Evolutionary conservation across 2,888 invertebrate genomes (phyloP), one percentile per base, ranked within the genome.

Genomic region (Lithophane leautieri): DNA sequence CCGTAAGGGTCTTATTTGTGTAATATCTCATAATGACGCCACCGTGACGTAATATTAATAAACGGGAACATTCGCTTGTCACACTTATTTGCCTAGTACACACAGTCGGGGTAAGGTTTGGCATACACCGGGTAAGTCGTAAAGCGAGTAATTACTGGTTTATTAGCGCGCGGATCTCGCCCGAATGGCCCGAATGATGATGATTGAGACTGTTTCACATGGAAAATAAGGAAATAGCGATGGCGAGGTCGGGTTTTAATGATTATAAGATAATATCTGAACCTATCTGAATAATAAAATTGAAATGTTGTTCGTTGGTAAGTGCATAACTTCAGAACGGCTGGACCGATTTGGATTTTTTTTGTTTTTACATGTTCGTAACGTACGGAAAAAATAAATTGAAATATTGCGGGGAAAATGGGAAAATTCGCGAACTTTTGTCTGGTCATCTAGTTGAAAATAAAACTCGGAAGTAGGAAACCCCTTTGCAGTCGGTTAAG

Each of bases 21-120:
- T 44, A 44, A 34, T n/a, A 61, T 44, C 34, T 85, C 52, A 34
- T 73, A 78, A 77, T 81, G 73, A 82, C 73, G 82, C 73, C 34
- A 66, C 78, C 73, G 58, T 77, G 63, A 71, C 82, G 85, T 60
- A 28, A 73, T 76, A 81, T 81, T 70, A 81, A 73, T 82, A 73
- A 72, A 68, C 72, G 76, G 40, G 73, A 65, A 61, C 71, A 72
- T 74, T 74, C 60, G 22, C 70, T 73, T 70, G 71, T 82, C 86
- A 74, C 75, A 78, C 76, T 79, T 85, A 81, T 83, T 87, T 86
- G 81, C 54, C 11, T 28, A 50, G 65, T 22, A 69, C 76, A 87
- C 80, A 78, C 85, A 73, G 61, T 9, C 54, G 72, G 80, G 66
- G 72, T 85, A 61, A 82, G 78, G 78, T 34, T 69, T 68, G 8